A percentile compares a stretch with the other conserved stretches of the same genome.
phyloP scores from a whole-genome alignment of 1,140 invertebrate genomes.

The Radopholus similis region DNA sequence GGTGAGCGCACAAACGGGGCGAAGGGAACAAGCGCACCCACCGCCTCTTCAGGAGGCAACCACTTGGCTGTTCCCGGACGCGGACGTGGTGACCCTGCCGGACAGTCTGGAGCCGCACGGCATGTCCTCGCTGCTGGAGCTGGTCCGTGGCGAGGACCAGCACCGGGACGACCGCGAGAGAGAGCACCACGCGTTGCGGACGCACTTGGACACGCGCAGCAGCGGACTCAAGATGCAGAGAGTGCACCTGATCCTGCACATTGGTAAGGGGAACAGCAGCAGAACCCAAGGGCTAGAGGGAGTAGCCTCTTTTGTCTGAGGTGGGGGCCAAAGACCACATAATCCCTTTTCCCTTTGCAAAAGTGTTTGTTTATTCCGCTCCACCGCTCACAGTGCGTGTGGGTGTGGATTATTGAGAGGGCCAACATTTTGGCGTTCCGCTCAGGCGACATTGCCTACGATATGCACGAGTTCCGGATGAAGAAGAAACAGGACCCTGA shows the following conservation, averaged over 20 bases:
- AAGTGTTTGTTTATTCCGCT: too few species aligned
- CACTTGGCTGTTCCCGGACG: background rate
- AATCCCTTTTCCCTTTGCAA: too few species aligned
- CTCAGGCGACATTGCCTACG: background rate
- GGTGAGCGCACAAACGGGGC: background rate
- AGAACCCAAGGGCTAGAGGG: too few species aligned
- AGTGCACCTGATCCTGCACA: slow-evolving; percentile 14
- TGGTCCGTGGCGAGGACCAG: background rate
- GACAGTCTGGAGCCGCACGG: background rate
- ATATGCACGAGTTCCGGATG: background rate
- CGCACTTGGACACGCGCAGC: slow-evolving; percentile 1
- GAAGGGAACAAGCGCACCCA: background rate
- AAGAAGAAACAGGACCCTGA: background rate
- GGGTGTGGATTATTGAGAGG: background rate
- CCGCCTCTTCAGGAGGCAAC: background rate
- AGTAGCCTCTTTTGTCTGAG: too few species aligned
- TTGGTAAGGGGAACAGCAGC: background rate
- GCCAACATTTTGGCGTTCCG: background rate
- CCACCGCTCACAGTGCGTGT: too few species aligned
- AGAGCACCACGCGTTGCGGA: background rate
- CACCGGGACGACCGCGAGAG: background rate
- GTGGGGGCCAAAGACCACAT: too few species aligned
- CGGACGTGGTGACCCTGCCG: background rate
- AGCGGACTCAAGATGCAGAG: slow-evolving; percentile 8
- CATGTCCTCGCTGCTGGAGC: background rate